Evolutionary conservation across 2,113 vertebrate species (phyloP), one percentile per base, ranked within the genome.

Genomic region (Melanotaenia duboulayi): DNA sequence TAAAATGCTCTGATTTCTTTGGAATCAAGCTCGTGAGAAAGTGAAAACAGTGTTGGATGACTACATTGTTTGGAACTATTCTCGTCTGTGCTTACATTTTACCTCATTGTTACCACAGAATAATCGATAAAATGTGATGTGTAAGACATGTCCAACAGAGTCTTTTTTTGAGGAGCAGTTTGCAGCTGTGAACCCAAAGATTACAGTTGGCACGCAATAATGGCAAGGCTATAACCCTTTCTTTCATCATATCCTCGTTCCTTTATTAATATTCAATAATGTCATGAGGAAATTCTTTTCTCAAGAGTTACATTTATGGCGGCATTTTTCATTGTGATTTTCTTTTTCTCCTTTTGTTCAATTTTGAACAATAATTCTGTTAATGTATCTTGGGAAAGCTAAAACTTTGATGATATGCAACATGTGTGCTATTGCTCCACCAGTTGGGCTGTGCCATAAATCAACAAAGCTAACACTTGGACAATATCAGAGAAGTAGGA

Each of bases 41-140:
- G 58, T 70, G 59, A 75, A 73, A 82, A 70, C 24, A 54, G 23
- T 28, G 37, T 44, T 11, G n/a, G 49, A 69, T 85, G 76, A 81
- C 73, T 48, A 23, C 58, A 76, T 76, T 79, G 62, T 74, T 86
- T 81, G 65, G 76, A 76, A 61, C 56, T 52, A 35, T 39, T 73
- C 42, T 78, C 20, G 23, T 72, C 74, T 82, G 62, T 82, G 76
- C 72, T 80, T 79, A 84, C 42, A 76, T 72, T 83, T 87, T 72
- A 82, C 56, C 65, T 87, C 78, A 88, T 83, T 84, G 69, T 89
- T 82, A 80, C 60, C 62, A 69, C 61, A 76, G 74, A 81, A 73
- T 76, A 85, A 83, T 87, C 39, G 54, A 84, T 78, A 78, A 80
- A 84, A 86, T 69, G 50, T 85, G 81, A 87, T 63, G 74, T 51